These are phyloP conservation scores for Euwallacea fornicatus DNA, from an alignment of 1,140 invertebrate species.

Conservation along the genomic window DNA sequence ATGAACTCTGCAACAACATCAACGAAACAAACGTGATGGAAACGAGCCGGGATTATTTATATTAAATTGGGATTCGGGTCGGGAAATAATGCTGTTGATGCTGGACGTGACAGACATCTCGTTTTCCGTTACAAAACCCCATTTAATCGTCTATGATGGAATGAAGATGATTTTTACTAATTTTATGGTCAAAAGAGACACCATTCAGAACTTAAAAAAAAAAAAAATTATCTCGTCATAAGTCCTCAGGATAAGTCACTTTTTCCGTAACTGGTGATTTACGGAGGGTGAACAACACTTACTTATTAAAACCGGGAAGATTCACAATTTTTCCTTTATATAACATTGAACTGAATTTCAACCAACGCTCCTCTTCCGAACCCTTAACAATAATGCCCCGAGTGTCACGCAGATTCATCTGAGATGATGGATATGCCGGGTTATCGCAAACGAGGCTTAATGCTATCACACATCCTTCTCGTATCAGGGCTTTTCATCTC, in stretches of 20 bases:
- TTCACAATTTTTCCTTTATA: no score
- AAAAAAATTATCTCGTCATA: no score
- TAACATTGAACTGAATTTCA: background rate
- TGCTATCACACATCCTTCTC: conserved; percentile 28
- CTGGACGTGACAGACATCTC: background rate
- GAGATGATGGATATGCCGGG: conserved; percentile 24
- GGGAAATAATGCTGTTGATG: background rate
- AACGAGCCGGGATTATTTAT: conserved; percentile 22
- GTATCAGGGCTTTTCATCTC: conserved; percentile 21
- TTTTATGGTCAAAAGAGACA: no score
- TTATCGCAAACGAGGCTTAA: conserved; percentile 28
- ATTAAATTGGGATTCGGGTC: conserved; percentile 16
- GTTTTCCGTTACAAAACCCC: no score
- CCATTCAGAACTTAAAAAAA: no score
- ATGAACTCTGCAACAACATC: conserved; percentile 9
- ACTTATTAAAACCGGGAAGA: no score
- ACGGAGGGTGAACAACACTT: no score
- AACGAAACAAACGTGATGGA: conserved; percentile 22
- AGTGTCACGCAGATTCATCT: conserved; percentile 19
- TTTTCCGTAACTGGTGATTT: no score
- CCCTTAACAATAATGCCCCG: background rate
- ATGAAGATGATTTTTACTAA: background rate
- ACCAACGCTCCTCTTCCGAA: no score
- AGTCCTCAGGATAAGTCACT: no score
- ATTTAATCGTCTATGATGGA: background rate